Conservation (phyloP, 2,113 vertebrate genomes). For the Brachyistius frenatus region DNA sequence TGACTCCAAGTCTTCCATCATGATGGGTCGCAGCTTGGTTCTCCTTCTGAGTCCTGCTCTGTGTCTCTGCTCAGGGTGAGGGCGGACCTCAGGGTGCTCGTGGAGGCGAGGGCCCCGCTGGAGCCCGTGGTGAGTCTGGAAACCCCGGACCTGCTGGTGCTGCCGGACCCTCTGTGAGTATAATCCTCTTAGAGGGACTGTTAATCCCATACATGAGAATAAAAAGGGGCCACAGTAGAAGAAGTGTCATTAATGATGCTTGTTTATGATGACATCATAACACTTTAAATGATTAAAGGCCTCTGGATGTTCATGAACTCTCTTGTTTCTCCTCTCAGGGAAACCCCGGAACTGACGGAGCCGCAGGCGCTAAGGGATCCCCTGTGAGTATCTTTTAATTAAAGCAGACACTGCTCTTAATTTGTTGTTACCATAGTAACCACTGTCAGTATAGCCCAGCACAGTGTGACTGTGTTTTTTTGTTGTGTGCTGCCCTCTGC, state of each 20-base stretch:
- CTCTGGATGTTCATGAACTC: not conserved
- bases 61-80: slow-evolving; percentile 88
- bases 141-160: slow-evolving; percentile 94
- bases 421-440: not conserved
- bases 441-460: not conserved
- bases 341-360: slow-evolving; percentile 93
- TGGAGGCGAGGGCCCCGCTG: slow-evolving; percentile 93
- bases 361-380: slow-evolving; percentile 91
- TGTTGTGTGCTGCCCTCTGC: slow-evolving; percentile 73
- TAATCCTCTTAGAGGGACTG: not conserved
- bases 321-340: slow-evolving; percentile 83
- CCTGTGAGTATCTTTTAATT: slow-evolving; percentile 86
- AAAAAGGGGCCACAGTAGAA: not conserved
- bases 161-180: slow-evolving; percentile 92
- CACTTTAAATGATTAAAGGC: not conserved
- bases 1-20: not conserved
- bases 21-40: not conserved
- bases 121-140: slow-evolving; percentile 94
- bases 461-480: slow-evolving; percentile 45
- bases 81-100: slow-evolving; percentile 92
- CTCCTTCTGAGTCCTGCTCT: not conserved
- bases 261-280: not conserved
- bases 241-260: too few species aligned
- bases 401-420: not conserved
- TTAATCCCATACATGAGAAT: not conserved